Base-by-base conservation (phyloP, 1,140 invertebrate species). In the Hesperophylax magnus region DNA sequence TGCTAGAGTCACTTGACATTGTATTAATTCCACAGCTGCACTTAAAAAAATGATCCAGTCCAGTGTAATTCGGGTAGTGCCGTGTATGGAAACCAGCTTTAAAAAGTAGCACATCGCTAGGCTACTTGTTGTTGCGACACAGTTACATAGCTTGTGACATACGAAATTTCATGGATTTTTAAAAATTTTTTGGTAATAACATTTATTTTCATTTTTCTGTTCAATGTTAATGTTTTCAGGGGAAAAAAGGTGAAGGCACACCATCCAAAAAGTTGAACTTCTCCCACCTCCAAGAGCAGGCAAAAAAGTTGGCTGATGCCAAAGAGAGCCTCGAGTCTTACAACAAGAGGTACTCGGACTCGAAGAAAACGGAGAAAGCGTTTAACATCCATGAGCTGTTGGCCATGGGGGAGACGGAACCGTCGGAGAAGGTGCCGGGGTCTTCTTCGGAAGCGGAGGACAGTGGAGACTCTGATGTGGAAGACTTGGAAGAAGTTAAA, bases 401-500 rank as follows among this genome's bases (percentile, higher is more conserved):
- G 85, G 88, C 88, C 84, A 87, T 90, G 86, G 90, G 88, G 86
- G 89, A 91, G 85, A 78, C 77, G 20, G 63, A 77, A 39, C 85
- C 47, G 15, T 75, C 0, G 74, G 84, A 69, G 81, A 39, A 39
- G 34, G 34, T 39, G 34, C 85, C 20, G 24, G 83, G 82, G 31
- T 24, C 53, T 17, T 15, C 56, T 71, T 78, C 75, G 31, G 58
- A 74, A 74, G 82, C 82, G 77, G 80, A 83, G 77, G 77, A 80
- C 82, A 87, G 89, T 63, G 92, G 92, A 85, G 92, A 93, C 82
- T 92, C 92, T 5, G 91, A 91, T 83, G 87, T 89, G 61, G 90
- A 91, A 83, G 92, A 93, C 84, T 93, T 92, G 89, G 91, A 93
- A 86, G 92, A 93, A 90, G 92, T 93, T 80, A 90, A 91, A 89